Evolutionary conservation across 2,888 invertebrate genomes (phyloP).

Genomic region (Euclidia mi): DNA sequence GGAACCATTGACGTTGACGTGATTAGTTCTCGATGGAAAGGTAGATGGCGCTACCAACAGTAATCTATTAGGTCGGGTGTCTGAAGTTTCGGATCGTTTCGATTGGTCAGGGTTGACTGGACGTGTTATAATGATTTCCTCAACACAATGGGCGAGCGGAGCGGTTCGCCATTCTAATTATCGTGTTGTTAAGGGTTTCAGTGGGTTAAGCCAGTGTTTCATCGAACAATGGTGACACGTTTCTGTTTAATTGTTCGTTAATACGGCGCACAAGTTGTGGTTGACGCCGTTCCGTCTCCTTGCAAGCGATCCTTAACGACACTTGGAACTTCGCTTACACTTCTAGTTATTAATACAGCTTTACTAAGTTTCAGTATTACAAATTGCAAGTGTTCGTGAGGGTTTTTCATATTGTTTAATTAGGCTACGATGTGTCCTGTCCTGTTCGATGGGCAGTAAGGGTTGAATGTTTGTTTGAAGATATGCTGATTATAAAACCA

Average conservation of each 20-base stretch:
- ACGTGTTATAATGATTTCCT: slow-evolving; percentile 54
- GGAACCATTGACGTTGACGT: too few relatives aligned
- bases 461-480: too few relatives aligned
- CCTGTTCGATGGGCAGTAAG: too few relatives aligned
- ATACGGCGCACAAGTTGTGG: slow-evolving; percentile 69
- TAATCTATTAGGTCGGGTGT: slow-evolving; percentile 18
- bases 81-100: slow-evolving; percentile 14
- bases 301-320: slow-evolving; percentile 38
- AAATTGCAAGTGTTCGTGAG: too few relatives aligned
- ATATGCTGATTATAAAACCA: too few relatives aligned
- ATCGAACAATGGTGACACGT: slow-evolving; percentile 73
- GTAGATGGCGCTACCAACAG: too few relatives aligned
- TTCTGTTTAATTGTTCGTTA: slow-evolving; percentile 76
- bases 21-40: too few relatives aligned
- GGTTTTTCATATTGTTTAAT: too few relatives aligned
- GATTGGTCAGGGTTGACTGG: slow-evolving; percentile 40
- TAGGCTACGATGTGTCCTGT: too few relatives aligned
- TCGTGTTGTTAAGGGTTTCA: slow-evolving; percentile 67
- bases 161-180: slow-evolving; percentile 70
- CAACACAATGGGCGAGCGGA: slow-evolving; percentile 55
- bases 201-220: slow-evolving; percentile 65
- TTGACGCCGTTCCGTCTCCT: slow-evolving; percentile 54
- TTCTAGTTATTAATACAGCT: slow-evolving; percentile 42
- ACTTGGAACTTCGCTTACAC: slow-evolving; percentile 25
- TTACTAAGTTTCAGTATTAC: too few relatives aligned